Evolutionary conservation across 2,888 invertebrate genomes (phyloP).

Genomic region (Dione vanillae): DNA sequence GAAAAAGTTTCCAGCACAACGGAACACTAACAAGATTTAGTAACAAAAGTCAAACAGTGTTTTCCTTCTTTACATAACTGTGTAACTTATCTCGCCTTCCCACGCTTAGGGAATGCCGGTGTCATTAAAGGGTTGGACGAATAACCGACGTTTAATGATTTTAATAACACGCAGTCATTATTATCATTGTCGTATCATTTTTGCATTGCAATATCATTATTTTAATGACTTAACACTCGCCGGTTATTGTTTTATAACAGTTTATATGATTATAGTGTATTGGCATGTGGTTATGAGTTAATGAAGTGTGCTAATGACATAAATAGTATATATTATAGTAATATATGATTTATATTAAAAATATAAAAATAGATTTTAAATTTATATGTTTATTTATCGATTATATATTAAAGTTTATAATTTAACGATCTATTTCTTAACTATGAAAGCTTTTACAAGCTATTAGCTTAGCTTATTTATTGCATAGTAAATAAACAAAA

Average conservation of each 20-base stretch:
- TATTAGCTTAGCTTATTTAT: not conserved
- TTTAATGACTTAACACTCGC: conserved; percentile 41
- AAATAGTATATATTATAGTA: not conserved
- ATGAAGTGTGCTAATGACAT: conserved; percentile 3
- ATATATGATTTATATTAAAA: too few species aligned
- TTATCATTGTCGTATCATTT: conserved; percentile 52
- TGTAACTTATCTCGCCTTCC: conserved; percentile 68
- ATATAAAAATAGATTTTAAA: too few species aligned
- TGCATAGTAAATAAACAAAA: not conserved
- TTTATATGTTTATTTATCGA: too few species aligned
- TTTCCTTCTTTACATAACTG: conserved; percentile 77
- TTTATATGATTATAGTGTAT: conserved; percentile 10
- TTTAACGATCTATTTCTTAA: too few species aligned
- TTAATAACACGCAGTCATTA: conserved; percentile 56
- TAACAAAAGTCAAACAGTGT: conserved; percentile 67
- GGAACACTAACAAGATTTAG: conserved; percentile 51
- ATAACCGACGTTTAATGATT: conserved; percentile 55
- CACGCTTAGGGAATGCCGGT: conserved; percentile 66
- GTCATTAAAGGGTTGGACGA: conserved; percentile 54
- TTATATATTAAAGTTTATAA: too few species aligned
- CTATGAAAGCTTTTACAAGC: not conserved
- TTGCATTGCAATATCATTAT: conserved; percentile 48
- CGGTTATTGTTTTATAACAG: conserved; percentile 7
- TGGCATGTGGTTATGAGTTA: not conserved
- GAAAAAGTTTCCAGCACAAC: not conserved